Evolutionary conservation across 2,888 invertebrate genomes (phyloP).

Genomic region (Steinernema scapterisci): DNA sequence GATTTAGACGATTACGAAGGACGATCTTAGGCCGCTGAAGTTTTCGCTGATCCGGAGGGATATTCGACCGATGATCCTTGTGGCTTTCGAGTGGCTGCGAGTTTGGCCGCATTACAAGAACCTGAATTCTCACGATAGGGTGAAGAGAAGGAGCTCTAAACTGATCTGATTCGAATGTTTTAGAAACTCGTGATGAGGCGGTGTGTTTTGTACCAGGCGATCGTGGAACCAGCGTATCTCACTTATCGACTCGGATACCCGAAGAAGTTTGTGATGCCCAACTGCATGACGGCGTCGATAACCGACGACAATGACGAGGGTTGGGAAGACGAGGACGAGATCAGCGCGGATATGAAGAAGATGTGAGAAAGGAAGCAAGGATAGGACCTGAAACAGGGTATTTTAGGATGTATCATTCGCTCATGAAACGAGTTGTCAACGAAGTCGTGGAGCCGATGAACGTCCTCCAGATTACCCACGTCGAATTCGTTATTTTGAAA

Average conservation of each 20-base stretch:
- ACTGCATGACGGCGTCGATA: slow-evolving; percentile 50
- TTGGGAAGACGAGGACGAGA: slow-evolving; percentile 52
- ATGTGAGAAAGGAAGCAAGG: slow-evolving; percentile 34
- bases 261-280: slow-evolving; percentile 54
- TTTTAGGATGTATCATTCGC: slow-evolving; percentile 52
- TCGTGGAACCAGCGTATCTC: slow-evolving; percentile 52
- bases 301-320: slow-evolving; percentile 45
- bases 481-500: slow-evolving; percentile 50
- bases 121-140: slow-evolving; percentile 44
- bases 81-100: slow-evolving; percentile 54
- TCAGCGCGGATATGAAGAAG: slow-evolving; percentile 48
- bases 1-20: slow-evolving; percentile 47
- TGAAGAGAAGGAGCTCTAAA: neutral
- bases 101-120: slow-evolving; percentile 49
- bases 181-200: slow-evolving; percentile 43
- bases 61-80: slow-evolving; percentile 47
- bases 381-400: no score
- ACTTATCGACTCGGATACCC: slow-evolving; percentile 49
- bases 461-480: slow-evolving; percentile 44
- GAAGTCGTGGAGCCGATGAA: slow-evolving; percentile 50
- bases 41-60: slow-evolving; percentile 49
- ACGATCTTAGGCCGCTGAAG: slow-evolving; percentile 49
- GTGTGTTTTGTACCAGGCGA: slow-evolving; percentile 53
- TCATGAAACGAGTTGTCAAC: slow-evolving; percentile 47
- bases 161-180: neutral